These are phyloP conservation scores for Hoplias malabaricus DNA, from an alignment of 2,113 vertebrate species.

Conservation along the genomic window DNA sequence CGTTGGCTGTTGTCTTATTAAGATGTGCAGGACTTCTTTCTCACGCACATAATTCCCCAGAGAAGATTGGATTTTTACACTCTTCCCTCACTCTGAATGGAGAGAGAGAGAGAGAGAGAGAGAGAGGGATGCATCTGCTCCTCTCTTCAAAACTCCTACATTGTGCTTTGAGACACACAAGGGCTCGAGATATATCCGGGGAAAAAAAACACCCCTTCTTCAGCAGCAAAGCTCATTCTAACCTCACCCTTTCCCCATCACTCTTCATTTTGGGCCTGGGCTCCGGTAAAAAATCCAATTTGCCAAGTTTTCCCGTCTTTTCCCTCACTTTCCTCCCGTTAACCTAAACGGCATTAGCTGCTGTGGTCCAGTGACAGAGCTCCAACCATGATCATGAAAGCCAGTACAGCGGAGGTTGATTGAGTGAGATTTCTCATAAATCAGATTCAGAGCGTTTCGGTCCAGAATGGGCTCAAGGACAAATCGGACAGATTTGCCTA, in stretches of 20 bases:
- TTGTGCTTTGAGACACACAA: conserved; percentile 8
- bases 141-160: conserved; percentile 12
- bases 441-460: no score
- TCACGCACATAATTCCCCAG: conserved; percentile 55
- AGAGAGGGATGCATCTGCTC: conserved; percentile 29
- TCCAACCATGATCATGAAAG: no score
- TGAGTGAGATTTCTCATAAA: no score
- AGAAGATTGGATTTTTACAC: conserved; percentile 56
- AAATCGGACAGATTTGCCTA: no score
- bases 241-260: background rate
- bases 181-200: background rate
- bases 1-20: conserved; percentile 54
- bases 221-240: background rate
- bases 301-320: no score
- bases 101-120: no score
- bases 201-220: background rate
- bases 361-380: no score
- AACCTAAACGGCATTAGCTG: no score
- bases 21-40: conserved; percentile 59
- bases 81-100: conserved; percentile 39
- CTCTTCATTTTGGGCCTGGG: background rate
- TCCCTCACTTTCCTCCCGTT: no score
- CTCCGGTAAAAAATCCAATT: background rate
- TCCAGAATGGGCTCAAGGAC: no score
- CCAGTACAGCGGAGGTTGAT: no score